These are phyloP conservation scores for Acanthosepion pharaonis DNA, from an alignment of 2,888 invertebrate species.

Conservation along the genomic window DNA sequence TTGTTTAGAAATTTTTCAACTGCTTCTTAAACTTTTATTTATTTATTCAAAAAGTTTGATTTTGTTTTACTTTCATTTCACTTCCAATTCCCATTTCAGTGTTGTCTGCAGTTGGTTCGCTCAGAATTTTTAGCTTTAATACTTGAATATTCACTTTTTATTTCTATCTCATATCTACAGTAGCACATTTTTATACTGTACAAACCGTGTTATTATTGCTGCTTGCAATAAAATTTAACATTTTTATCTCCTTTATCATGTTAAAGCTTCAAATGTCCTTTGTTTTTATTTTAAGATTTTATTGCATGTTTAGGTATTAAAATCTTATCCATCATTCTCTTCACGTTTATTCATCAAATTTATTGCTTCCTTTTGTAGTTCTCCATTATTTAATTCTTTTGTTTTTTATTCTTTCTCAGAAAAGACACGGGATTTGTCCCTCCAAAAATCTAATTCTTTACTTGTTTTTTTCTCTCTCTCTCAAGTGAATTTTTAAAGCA, in stretches of 20 bases:
- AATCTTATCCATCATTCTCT: slow-evolving; percentile 22
- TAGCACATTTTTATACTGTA: not conserved
- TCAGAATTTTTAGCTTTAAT: not conserved
- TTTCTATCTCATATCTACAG: slow-evolving; percentile 17
- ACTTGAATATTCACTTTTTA: not conserved
- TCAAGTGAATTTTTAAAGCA: not conserved
- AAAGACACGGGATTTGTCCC: not conserved
- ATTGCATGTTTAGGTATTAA: slow-evolving; percentile 33
- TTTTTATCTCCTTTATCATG: slow-evolving; percentile 10
- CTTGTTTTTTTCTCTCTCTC: not conserved
- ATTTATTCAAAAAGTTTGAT: not conserved
- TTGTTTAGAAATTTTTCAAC: not conserved
- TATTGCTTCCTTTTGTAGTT: not conserved
- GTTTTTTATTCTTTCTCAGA: not conserved
- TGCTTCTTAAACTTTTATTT: not conserved
- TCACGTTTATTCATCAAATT: slow-evolving; percentile 10
- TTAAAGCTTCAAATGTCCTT: not conserved
- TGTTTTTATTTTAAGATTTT: not conserved
- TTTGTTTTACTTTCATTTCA: not conserved
- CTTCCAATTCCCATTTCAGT: slow-evolving; percentile 33
- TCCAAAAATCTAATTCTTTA: not conserved
- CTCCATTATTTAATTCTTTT: not conserved
- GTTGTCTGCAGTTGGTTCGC: not conserved
- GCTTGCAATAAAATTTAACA: slow-evolving; percentile 33
- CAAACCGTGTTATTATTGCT: not conserved